Percentiles rank a stretch among this genome's conserved stretches.
phyloP scores from a whole-genome alignment of 2,113 vertebrate species.

The Rhinolophus sinicus region DNA sequence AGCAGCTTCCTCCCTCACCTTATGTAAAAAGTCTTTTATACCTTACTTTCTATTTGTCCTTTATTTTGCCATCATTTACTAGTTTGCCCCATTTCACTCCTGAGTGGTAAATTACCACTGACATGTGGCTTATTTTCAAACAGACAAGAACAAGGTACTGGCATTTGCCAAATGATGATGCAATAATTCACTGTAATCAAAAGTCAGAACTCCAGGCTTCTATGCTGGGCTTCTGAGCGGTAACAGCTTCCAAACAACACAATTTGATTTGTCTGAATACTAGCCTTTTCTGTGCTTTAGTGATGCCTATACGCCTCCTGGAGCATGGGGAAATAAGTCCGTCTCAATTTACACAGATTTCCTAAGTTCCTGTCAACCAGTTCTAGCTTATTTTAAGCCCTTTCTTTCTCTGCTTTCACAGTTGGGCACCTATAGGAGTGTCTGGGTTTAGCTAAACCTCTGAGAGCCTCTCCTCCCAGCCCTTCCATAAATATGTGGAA shows the following conservation, averaged over 20 bases:
- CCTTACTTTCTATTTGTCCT: background rate
- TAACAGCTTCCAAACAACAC: conserved; percentile 27
- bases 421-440: background rate
- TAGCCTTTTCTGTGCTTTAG: conserved; percentile 23
- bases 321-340: conserved; percentile 18
- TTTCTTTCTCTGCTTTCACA: conserved; percentile 34
- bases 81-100: conserved; percentile 48
- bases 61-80: conserved; percentile 51
- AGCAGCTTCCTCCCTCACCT: background rate
- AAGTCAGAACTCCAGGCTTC: conserved; percentile 48
- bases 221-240: conserved; percentile 33
- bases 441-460: background rate
- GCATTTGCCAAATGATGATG: conserved; percentile 50
- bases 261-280: background rate
- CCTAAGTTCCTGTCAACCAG: background rate
- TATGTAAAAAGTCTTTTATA: conserved; percentile 37
- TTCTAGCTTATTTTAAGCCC: conserved; percentile 37
- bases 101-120: conserved; percentile 1
- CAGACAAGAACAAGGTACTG: background rate
- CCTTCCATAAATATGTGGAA: conserved; percentile 19
- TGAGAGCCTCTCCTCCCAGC: background rate
- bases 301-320: background rate
- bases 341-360: conserved; percentile 46
- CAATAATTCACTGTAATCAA: conserved; percentile 30
- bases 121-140: conserved; percentile 63